phyloP scores from a whole-genome alignment of 2,888 invertebrate genomes.

The Drosophila histrio region DNA sequence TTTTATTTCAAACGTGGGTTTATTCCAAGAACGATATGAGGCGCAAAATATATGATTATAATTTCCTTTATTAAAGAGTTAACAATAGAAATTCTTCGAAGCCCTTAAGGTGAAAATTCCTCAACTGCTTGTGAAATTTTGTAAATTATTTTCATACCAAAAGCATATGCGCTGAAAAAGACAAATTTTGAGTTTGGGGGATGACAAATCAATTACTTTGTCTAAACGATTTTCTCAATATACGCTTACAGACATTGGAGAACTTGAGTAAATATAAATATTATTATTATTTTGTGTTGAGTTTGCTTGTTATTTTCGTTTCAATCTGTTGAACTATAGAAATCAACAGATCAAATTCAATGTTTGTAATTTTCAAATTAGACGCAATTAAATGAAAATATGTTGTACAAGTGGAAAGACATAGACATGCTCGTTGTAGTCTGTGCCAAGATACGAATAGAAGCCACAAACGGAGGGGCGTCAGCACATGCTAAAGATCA shows the following conservation, averaged over 20 bases:
- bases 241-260: neutral
- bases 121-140: too few species aligned
- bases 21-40: too few species aligned
- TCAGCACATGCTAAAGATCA: constrained; percentile 54
- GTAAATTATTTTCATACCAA: too few species aligned
- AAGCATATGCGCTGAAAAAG: too few species aligned
- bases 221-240: neutral
- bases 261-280: neutral
- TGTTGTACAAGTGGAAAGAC: constrained; percentile 42
- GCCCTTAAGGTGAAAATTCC: too few species aligned
- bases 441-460: constrained; percentile 3
- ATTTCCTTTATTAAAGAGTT: too few species aligned
- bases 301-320: neutral
- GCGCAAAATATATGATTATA: too few species aligned
- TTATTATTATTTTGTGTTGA: neutral
- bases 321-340: constrained; percentile 8
- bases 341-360: constrained; percentile 30
- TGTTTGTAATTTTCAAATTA: constrained; percentile 45
- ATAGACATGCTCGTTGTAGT: constrained; percentile 21
- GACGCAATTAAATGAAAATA: constrained; percentile 64
- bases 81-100: too few species aligned
- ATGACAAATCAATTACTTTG: neutral
- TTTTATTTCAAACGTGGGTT: too few species aligned
- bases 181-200: too few species aligned
- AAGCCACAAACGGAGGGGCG: constrained; percentile 36